Evolutionary conservation across 1,140 invertebrate genomes (phyloP), one percentile per base, ranked within the genome.

Genomic region (Trigoniulus corallinus): DNA sequence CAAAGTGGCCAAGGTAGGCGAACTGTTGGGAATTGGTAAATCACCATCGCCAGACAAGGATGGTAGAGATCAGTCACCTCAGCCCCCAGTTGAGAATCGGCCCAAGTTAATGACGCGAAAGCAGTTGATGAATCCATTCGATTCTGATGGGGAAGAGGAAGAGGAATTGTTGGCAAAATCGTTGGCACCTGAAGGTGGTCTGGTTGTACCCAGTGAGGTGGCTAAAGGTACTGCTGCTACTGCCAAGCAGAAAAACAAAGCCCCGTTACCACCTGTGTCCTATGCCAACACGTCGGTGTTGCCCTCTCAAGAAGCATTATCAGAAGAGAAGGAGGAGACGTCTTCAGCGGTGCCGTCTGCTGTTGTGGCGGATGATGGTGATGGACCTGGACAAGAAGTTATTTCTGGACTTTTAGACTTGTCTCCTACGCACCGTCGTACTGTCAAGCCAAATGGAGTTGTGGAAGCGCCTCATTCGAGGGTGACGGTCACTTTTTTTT

Each of bases 101-200:
- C 57, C 59, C 2, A 48, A 54, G 57, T 66, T 89, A 57, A 88
- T 89, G 85, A 88, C 85, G 1, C 74, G 84, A 53, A 79, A 85
- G 50, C 84, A 91, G 67, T 72, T 87, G 50, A 81, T 80, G 15
- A 88, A 92, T 72, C 87, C 88, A 1, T 89, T 92, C 69, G 88
- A 85, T 43, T 88, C 84, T 44, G 85, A 91, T 62, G 85, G 88
- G 26, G 87, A 92, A 58, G 84, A 88, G 47, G 81, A 85, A 13
- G 62, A 55, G 54, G 52, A 47, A 53, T 45, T 53, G 52, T 53
- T 43, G 55, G 47, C 48, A 42, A 23, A 18, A 18, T 54, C 29
- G 43, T 20, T 45, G n/a, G n/a, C 26, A 47, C 12, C 43, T 21
- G 29, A 7, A 7, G 7, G 15, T 34, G 15, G 15, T 34, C 15